These are phyloP conservation scores for Pyrgilauda ruficollis DNA, from an alignment of 2,113 vertebrate genomes.

Conservation along the genomic window DNA sequence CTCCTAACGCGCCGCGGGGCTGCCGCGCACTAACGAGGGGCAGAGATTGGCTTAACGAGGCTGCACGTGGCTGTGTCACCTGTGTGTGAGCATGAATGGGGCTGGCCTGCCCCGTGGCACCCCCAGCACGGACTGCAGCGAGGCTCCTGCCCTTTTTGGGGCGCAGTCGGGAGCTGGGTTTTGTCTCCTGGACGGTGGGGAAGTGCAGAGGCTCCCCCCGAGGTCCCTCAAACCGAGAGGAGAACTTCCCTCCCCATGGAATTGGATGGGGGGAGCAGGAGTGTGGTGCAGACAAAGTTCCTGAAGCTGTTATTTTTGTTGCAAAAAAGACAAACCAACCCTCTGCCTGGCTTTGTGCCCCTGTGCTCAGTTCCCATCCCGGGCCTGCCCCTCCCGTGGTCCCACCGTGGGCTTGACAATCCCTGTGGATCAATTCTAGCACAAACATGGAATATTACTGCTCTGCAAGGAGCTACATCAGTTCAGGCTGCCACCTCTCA, in stretches of 20 bases:
- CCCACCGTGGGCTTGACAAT: background rate
- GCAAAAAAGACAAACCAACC: background rate
- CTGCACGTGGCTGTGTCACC: conserved; percentile 76
- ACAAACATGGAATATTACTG: background rate
- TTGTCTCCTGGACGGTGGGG: background rate
- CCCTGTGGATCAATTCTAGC: background rate
- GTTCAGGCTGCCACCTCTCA: conserved; percentile 13
- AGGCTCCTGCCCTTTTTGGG: background rate
- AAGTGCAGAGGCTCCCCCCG: background rate
- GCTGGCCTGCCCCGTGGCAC: conserved; percentile 52
- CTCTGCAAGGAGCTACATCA: conserved; percentile 20
- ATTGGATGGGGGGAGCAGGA: background rate
- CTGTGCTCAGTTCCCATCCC: background rate
- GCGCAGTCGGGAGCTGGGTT: rapidly evolving
- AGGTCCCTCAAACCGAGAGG: background rate
- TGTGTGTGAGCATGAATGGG: conserved; percentile 86
- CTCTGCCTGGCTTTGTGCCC: background rate
- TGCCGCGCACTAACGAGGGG: conserved; percentile 70
- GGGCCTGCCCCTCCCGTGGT: background rate
- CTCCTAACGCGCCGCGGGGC: conserved; percentile 53
- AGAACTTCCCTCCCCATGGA: background rate
- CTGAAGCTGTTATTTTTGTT: background rate
- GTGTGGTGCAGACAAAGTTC: conserved; percentile 28
- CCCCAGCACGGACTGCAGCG: background rate
- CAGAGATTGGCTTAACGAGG: conserved; percentile 69